Percentiles rank a stretch among this genome's conserved stretches.
These are phyloP conservation scores for Zenarchopterus dispar DNA, from an alignment of 2,797 vertebrate species.

Conservation along the genomic window DNA sequence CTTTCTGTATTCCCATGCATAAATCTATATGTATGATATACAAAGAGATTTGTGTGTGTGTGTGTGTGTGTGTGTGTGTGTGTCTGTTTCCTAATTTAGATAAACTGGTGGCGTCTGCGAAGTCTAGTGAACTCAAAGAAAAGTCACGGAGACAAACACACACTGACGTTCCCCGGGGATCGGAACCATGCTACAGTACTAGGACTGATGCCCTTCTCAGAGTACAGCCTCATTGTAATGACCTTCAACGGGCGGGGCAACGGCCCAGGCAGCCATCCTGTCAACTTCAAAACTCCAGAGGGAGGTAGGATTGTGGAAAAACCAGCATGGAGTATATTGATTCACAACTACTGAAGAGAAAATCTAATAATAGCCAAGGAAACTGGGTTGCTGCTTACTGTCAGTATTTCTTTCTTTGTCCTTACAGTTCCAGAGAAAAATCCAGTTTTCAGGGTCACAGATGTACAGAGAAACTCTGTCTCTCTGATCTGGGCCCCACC, in stretches of 20 bases:
- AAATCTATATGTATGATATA: slow-evolving; percentile 10
- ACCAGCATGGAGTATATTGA: slow-evolving; percentile 70
- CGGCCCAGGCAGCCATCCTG: slow-evolving; percentile 89
- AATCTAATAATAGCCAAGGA: slow-evolving; percentile 65
- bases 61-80: slow-evolving; percentile 2
- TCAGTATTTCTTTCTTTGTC: slow-evolving; percentile 43
- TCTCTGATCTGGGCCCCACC: slow-evolving; percentile 91
- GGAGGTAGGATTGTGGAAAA: slow-evolving; percentile 88
- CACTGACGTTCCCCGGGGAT: slow-evolving; percentile 85
- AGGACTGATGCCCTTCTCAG: slow-evolving; percentile 89
- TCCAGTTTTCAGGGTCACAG: slow-evolving; percentile 87
- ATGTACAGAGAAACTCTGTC: slow-evolving; percentile 85
- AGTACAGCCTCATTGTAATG: slow-evolving; percentile 90
- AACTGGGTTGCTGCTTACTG: slow-evolving; percentile 54
- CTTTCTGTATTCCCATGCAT: slow-evolving; percentile 3
- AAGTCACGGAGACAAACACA: slow-evolving; percentile 85
- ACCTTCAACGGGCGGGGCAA: slow-evolving; percentile 92
- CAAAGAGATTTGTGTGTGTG: neutral
- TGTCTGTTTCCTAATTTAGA: slow-evolving; percentile 70
- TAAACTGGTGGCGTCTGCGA: slow-evolving; percentile 92
- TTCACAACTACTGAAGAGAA: slow-evolving; percentile 60
- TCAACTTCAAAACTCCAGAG: slow-evolving; percentile 92
- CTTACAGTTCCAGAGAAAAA: slow-evolving; percentile 90
- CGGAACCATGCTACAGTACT: slow-evolving; percentile 84
- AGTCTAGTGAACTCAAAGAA: slow-evolving; percentile 86